phyloP scores from a whole-genome alignment of 2,113 vertebrate genomes.

The Otis tarda region DNA sequence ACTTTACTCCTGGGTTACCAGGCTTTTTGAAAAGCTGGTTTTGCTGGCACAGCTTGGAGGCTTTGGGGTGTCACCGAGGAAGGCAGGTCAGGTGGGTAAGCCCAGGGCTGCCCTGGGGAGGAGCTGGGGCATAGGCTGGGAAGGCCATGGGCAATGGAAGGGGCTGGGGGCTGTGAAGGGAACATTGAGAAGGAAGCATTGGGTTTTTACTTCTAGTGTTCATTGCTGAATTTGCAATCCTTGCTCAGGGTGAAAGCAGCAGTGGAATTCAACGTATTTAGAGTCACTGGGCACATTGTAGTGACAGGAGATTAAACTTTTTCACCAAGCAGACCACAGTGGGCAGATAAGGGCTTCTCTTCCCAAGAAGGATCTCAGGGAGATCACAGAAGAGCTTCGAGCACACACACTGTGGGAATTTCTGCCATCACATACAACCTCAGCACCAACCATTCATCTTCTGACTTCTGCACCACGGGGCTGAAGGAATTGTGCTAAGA shows the following conservation, averaged over 20 bases:
- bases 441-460: background rate
- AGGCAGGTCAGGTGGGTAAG: background rate
- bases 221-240: background rate
- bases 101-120: background rate
- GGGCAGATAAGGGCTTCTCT: background rate
- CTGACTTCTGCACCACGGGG: background rate
- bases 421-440: background rate
- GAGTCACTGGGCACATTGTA: background rate
- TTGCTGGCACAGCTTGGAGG: background rate
- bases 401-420: background rate
- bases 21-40: background rate
- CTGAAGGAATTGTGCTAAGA: background rate
- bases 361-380: background rate
- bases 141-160: background rate
- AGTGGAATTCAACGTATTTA: background rate
- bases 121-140: background rate
- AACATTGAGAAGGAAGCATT: background rate
- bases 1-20: background rate
- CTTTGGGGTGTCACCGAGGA: background rate
- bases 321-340: background rate
- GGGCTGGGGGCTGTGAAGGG: background rate
- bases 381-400: background rate
- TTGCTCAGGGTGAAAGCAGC: background rate
- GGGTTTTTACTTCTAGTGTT: background rate
- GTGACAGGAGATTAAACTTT: background rate